phyloP scores from a whole-genome alignment of 2,888 invertebrate species.

The Chrysodeixis includens region DNA sequence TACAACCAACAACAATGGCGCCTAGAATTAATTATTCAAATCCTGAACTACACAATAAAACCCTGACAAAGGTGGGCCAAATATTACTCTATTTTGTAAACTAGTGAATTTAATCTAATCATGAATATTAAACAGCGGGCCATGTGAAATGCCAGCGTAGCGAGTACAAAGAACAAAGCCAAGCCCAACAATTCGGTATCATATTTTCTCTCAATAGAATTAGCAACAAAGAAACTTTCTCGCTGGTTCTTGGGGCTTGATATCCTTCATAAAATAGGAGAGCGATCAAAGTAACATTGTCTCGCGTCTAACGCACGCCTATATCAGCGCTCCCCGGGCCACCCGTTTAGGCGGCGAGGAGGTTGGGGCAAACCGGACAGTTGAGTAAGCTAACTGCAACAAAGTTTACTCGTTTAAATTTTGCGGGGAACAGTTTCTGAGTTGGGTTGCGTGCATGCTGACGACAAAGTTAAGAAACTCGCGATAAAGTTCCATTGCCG shows the following conservation, averaged over 20 bases:
- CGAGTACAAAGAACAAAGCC: constrained; percentile 29
- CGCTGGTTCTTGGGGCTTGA: constrained; percentile 51
- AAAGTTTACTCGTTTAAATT: constrained; percentile 89
- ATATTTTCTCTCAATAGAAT: constrained; percentile 38
- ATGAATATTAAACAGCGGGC: constrained; percentile 3
- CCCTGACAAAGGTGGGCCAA: not conserved
- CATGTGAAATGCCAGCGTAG: constrained; percentile 6
- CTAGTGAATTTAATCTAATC: not conserved
- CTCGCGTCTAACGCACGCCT: constrained; percentile 76
- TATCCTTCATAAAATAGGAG: constrained; percentile 70
- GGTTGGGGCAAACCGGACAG: constrained; percentile 75
- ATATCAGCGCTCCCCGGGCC: constrained; percentile 68
- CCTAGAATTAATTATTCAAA: constrained; percentile 28
- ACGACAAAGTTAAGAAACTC: constrained; percentile 77
- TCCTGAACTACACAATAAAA: constrained; percentile 19
- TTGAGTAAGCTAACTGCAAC: constrained; percentile 83
- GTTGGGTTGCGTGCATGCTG: constrained; percentile 80
- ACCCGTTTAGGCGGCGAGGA: constrained; percentile 46
- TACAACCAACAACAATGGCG: constrained; percentile 26
- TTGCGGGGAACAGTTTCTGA: constrained; percentile 80
- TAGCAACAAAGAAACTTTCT: constrained; percentile 53
- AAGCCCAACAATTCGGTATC: constrained; percentile 21
- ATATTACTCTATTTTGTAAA: constrained; percentile 1
- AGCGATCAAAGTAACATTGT: constrained; percentile 74
- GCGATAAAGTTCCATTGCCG: constrained; percentile 74